A percentile compares a stretch with the other conserved stretches of the same genome.
phyloP scores from a whole-genome alignment of 2,113 vertebrate genomes.

The Mesitornis unicolor region DNA sequence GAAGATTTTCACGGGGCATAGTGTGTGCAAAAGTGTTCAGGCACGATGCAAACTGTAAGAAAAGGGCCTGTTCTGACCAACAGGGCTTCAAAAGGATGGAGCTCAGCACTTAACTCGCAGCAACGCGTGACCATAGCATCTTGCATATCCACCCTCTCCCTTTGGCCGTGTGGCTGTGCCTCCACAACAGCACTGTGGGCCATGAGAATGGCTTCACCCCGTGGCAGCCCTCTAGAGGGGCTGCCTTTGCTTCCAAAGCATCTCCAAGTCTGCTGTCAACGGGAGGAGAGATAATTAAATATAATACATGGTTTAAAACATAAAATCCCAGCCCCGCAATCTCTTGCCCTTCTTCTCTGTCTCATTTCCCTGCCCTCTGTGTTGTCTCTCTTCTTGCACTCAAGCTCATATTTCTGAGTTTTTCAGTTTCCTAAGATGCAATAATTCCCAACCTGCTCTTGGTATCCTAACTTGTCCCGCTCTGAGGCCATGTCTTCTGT shows the following conservation, averaged over 20 bases:
- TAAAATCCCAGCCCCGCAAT: background rate
- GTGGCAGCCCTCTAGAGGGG: background rate
- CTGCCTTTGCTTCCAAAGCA: constrained; percentile 12
- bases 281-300: constrained; percentile 16
- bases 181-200: background rate
- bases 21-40: constrained; percentile 55
- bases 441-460: background rate
- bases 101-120: background rate
- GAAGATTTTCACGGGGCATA: background rate
- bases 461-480: background rate
- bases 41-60: constrained; percentile 29
- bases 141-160: background rate
- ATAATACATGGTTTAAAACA: constrained; percentile 39
- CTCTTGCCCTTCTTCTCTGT: background rate
- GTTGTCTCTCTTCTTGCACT: background rate
- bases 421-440: background rate
- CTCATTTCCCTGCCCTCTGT: background rate
- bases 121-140: background rate
- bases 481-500: background rate
- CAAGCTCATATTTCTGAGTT: background rate
- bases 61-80: background rate
- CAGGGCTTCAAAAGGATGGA: background rate
- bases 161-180: background rate
- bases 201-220: background rate
- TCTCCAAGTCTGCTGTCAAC: background rate